Conservation (phyloP, 2,888 invertebrate genomes). For the Serrognathus titanus region DNA sequence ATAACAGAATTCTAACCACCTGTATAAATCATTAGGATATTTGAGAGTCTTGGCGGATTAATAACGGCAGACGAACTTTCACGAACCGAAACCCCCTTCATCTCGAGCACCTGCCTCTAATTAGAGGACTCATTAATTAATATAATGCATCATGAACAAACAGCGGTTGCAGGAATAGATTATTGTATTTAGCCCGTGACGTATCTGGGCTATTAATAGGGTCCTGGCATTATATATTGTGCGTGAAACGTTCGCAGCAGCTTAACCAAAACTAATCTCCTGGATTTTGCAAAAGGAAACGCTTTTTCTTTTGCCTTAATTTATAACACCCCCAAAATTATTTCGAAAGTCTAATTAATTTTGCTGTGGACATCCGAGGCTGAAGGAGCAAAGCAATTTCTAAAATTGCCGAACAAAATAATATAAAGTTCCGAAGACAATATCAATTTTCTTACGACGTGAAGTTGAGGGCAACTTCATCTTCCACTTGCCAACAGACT, state of each 20-base stretch:
- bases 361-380: too few relatives aligned
- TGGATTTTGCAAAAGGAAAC: too few relatives aligned
- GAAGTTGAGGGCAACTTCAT: slow-evolving; percentile 17
- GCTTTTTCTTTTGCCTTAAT: too few relatives aligned
- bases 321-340: too few relatives aligned
- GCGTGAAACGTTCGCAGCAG: slow-evolving; percentile 12
- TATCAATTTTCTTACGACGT: slow-evolving; percentile 26
- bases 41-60: too few relatives aligned
- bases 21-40: too few relatives aligned
- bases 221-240: slow-evolving; percentile 16
- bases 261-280: too few relatives aligned
- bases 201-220: slow-evolving; percentile 15
- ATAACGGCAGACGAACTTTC: background rate
- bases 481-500: slow-evolving; percentile 12
- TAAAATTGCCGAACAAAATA: too few relatives aligned
- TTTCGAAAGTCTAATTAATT: too few relatives aligned
- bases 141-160: slow-evolving; percentile 21
- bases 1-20: too few relatives aligned
- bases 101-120: slow-evolving; percentile 27
- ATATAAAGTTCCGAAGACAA: slow-evolving; percentile 26
- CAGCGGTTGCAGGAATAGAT: slow-evolving; percentile 17
- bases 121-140: slow-evolving; percentile 29
- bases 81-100: slow-evolving; percentile 10
- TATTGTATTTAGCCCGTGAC: slow-evolving; percentile 19
- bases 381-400: too few relatives aligned